A percentile compares a stretch with the other conserved stretches of the same genome.
Conservation (phyloP, 2,888 invertebrate genomes). For the Panopea generosa region DNA sequence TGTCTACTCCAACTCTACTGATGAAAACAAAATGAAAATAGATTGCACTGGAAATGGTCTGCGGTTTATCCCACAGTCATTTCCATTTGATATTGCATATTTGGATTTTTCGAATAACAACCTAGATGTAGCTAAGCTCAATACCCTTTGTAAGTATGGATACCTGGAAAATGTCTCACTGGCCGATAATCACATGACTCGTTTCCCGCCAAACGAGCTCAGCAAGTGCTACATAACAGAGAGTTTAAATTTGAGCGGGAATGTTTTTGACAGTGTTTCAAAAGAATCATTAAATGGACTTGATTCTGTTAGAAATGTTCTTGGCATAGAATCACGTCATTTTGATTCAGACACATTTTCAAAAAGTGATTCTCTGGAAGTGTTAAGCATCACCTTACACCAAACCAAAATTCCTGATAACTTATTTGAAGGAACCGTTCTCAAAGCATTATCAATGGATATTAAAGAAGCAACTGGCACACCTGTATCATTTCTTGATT, state of each 20-base stretch:
- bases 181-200: slow-evolving; percentile 26
- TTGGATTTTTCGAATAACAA: slow-evolving; percentile 32
- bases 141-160: slow-evolving; percentile 15
- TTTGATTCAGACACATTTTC: slow-evolving; percentile 14
- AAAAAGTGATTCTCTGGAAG: background rate
- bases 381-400: slow-evolving; percentile 14
- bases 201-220: background rate
- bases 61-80: no score
- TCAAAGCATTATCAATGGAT: slow-evolving; percentile 6
- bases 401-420: slow-evolving; percentile 11
- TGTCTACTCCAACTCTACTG: background rate
- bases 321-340: slow-evolving; percentile 25
- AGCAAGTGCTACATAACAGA: slow-evolving; percentile 9
- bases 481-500: slow-evolving; percentile 11
- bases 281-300: slow-evolving; percentile 18
- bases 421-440: slow-evolving; percentile 11
- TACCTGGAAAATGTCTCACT: slow-evolving; percentile 17
- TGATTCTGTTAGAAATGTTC: slow-evolving; percentile 9
- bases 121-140: slow-evolving; percentile 8
- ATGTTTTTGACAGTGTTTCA: slow-evolving; percentile 16
- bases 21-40: background rate
- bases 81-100: background rate
- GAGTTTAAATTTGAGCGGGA: slow-evolving; percentile 25
- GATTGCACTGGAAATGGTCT: background rate
- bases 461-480: slow-evolving; percentile 12